Evolutionary conservation across 2,113 vertebrate species (phyloP), one percentile per base, ranked within the genome.

Genomic region (Ellobius talpinus): DNA sequence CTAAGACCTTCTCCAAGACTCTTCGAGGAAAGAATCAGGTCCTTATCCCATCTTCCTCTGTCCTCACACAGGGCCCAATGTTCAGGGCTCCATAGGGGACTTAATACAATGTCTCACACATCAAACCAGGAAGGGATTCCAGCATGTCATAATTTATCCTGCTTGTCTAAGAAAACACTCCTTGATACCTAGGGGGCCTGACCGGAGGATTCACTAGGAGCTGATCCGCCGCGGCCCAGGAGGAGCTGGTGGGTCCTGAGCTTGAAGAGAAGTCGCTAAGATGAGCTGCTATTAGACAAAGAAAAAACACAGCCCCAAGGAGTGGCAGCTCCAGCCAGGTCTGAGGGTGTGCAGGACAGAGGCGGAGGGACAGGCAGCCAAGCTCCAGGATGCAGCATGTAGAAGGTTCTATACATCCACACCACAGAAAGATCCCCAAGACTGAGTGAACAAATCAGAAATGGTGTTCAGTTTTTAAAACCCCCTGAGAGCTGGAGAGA

Each of bases 151-250:
- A 19, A 16, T 5, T 6, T 9, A 45, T 68, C 36, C 66, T 65
- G 16, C 12, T 26, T 7, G 87, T 78, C 45, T 31, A 31, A 0
- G 63, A 55, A 39, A 58, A 85, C 4, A 16, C 29, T 52, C 78
- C 21, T 8, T 17, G 55, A 24, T 65, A 66, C 0, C 3, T 8
- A 42, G 24, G 79, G 87, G 31, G 8, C 23, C 39, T 26, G 42
- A 39, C 14, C 29, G 4, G 24, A 89, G 1, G 19, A 17, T 1
- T 14, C 10, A 29, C 16, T 61, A 61, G 63, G 77, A 74, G 78
- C 36, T 50, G 76, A 82, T 52, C 24, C 0, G 0, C 24, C 0
- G 0, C 7, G 29, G n/a, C 39, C 66, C 5, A 23, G 42, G n/a
- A n/a, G 78, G 61, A 36, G 31, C 68, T 66, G 16, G 31, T 33